Evolutionary conservation across 2,888 invertebrate genomes (phyloP).

Genomic region (Brachypterus glaber): DNA sequence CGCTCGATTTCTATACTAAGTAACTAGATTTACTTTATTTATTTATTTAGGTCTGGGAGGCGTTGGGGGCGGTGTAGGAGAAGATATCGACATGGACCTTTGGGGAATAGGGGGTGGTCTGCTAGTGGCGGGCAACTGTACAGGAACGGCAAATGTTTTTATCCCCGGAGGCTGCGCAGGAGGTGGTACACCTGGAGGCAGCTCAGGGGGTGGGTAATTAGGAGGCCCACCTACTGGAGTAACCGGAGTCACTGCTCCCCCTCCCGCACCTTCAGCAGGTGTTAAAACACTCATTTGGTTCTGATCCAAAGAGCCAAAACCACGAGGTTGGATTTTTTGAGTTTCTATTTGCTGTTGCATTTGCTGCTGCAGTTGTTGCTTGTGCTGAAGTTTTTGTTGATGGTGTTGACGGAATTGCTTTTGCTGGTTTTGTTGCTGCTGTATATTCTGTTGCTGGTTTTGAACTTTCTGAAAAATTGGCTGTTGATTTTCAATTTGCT

Average conservation of each 20-base stretch:
- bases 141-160: constrained; percentile 24
- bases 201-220: constrained; percentile 37
- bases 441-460: constrained; percentile 7
- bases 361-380: constrained; percentile 17
- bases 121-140: constrained; percentile 32
- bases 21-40: too few relatives aligned
- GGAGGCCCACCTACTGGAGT: constrained; percentile 38
- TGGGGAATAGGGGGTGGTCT: constrained; percentile 49
- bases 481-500: constrained; percentile 2
- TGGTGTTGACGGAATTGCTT: not conserved
- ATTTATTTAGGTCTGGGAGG: constrained; percentile 40
- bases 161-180: constrained; percentile 36
- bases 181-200: constrained; percentile 36
- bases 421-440: constrained; percentile 12
- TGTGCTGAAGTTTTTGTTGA: constrained; percentile 13
- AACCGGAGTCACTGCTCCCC: constrained; percentile 18
- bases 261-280: not conserved
- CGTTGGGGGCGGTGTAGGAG: constrained; percentile 41
- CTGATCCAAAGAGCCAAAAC: too few relatives aligned
- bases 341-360: too few relatives aligned
- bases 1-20: too few relatives aligned
- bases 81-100: constrained; percentile 30
- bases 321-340: too few relatives aligned
- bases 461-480: constrained; percentile 1
- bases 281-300: too few relatives aligned